Evolutionary conservation across 2,888 invertebrate genomes (phyloP).

Genomic region (Hypercompe scribonia): DNA sequence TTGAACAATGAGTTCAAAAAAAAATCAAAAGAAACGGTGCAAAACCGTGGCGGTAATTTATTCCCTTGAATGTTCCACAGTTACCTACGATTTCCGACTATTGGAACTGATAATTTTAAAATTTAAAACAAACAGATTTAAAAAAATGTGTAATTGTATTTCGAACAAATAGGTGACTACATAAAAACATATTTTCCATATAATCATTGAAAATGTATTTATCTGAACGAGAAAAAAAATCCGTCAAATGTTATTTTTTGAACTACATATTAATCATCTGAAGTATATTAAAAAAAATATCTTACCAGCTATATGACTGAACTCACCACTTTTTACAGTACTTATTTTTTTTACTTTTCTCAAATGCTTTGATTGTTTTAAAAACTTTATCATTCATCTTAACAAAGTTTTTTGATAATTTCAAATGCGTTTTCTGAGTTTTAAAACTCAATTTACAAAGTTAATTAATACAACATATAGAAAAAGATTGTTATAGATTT

Average conservation of each 20-base stretch:
- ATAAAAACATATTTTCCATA: not conserved
- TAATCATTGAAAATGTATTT: not conserved
- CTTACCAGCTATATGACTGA: too few species aligned
- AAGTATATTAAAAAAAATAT: too few species aligned
- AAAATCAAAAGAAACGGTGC: not conserved
- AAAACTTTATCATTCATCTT: too few species aligned
- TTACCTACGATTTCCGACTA: not conserved
- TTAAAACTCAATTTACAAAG: too few species aligned
- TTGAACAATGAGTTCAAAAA: not conserved
- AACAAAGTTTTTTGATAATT: too few species aligned
- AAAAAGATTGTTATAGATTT: not conserved
- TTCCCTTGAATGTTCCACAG: not conserved
- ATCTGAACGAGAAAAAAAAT: not conserved
- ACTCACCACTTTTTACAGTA: too few species aligned
- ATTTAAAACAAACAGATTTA: not conserved
- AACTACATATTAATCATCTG: too few species aligned
- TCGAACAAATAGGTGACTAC: not conserved
- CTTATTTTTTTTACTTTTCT: too few species aligned
- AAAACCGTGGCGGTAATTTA: not conserved
- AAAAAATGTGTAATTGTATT: not conserved
- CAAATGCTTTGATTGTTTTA: too few species aligned
- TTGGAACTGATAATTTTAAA: not conserved
- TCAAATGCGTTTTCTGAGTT: too few species aligned
- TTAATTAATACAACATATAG: too few species aligned
- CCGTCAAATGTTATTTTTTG: too few species aligned